A percentile compares a stretch with the other conserved stretches of the same genome.
Evolutionary conservation across 2,797 vertebrate species (phyloP).

Genomic region (Pseudomugil tenellus): DNA sequence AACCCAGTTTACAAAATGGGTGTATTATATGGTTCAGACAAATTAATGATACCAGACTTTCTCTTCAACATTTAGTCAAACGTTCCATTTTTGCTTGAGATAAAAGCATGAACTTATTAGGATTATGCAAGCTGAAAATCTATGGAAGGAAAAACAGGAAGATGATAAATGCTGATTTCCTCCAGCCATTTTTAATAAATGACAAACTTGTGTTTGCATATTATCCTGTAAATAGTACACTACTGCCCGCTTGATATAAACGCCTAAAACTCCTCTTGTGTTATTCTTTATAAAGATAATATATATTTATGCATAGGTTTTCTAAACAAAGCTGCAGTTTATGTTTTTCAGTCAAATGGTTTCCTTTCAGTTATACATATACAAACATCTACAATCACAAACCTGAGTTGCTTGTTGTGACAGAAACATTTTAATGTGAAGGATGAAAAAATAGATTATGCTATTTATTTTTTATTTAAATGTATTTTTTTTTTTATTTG

Average conservation of each 20-base stretch:
- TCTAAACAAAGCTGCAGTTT: neutral
- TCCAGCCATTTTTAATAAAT: conserved; percentile 6
- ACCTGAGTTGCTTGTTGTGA: neutral
- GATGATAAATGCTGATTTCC: conserved; percentile 15
- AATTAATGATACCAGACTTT: no score
- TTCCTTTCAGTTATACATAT: neutral
- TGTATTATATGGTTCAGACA: no score
- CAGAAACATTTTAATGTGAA: neutral
- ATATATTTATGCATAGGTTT: neutral
- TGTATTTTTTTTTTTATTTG: no score
- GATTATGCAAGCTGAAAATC: no score
- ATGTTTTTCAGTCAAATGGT: neutral
- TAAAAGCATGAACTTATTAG: neutral
- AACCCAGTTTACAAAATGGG: neutral
- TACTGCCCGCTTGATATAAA: conserved; percentile 48
- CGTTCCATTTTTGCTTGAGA: neutral
- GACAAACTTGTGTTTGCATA: conserved; percentile 1
- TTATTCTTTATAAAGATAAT: neutral
- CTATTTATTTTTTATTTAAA: no score
- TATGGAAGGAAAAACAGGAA: neutral
- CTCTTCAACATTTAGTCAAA: neutral
- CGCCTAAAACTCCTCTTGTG: neutral
- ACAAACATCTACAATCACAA: neutral
- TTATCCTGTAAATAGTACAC: conserved; percentile 12
- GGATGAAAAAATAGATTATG: neutral